Base-by-base conservation (phyloP, 1,140 invertebrate species). In the Leucophenga varia region DNA sequence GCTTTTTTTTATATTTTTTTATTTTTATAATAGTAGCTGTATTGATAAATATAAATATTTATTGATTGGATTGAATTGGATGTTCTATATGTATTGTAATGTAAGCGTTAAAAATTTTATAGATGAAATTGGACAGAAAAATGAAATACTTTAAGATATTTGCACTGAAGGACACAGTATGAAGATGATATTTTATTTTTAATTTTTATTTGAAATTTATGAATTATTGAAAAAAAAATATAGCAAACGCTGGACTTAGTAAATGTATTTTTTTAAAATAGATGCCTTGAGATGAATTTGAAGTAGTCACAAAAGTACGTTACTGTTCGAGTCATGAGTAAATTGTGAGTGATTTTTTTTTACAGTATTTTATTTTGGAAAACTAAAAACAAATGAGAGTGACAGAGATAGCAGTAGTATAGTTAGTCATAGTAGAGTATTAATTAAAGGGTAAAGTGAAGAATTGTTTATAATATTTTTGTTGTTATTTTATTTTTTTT, bases 21-120 rank as follows among this genome's bases (percentile, higher is more conserved):
- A 35, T 13, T 38, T 10, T 48, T 47, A 46, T 40, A 54, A 32
- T 38, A 16, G n/a, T 35, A 8, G 7, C 12, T 8, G n/a, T 7
- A 35, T 43, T 32, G 3, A 30, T 22, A 39, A 37, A 35, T 50
- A 14, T 21, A 44, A 22, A 44, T 35, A 18, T 44, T 32, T 44
- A 17, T 52, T 37, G 37, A 21, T 20, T 36, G 35, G 45, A 35
- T 48, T 54, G 20, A 43, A 54, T 48, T 40, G 18, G 37, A 51
- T 51, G 37, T 40, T 59, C 50, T 57, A 64, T 54, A 57, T 37
- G 50, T 64, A 57, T 54, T 64, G 61, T 64, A 57, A 57, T 64
- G 61, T 61, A 65, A 65, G 61, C 61, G 49, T 65, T 61, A 50
- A 41, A 25, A 25, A 25, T n/a, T n/a, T n/a, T n/a, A n/a, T n/a